These are phyloP conservation scores for Ashinkailepas kermadecensis DNA, from an alignment of 2,888 invertebrate species.

Conservation along the genomic window DNA sequence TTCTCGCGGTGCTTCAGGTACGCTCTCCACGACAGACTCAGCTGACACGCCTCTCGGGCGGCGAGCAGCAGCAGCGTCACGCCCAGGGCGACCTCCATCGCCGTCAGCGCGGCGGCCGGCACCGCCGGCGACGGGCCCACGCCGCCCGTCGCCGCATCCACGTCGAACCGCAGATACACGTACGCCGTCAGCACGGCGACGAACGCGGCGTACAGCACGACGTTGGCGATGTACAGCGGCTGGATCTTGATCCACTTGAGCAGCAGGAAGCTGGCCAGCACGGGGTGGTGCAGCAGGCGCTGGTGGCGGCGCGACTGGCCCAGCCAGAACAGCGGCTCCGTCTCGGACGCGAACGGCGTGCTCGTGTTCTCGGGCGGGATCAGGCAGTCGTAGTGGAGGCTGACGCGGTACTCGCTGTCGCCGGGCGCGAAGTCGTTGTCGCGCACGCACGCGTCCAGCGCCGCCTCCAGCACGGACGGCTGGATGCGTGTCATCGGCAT, in stretches of 20 bases:
- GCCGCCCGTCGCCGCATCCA: background rate
- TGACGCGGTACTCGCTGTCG: slow-evolving; percentile 31
- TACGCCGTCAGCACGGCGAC: slow-evolving; percentile 60
- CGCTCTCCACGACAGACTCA: slow-evolving; percentile 56
- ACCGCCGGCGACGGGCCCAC: background rate
- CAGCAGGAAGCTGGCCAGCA: slow-evolving; percentile 52
- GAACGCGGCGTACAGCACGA: slow-evolving; percentile 61
- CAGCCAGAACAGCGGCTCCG: slow-evolving; percentile 64
- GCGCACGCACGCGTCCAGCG: slow-evolving; percentile 63
- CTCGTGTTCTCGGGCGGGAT: slow-evolving; percentile 2
- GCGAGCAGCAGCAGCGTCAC: slow-evolving; percentile 30
- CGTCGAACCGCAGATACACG: slow-evolving; percentile 43
- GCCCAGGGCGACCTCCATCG: slow-evolving; percentile 25
- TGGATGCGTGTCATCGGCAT: slow-evolving; percentile 65
- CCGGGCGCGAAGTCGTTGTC: slow-evolving; percentile 55
- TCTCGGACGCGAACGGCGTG: slow-evolving; percentile 49
- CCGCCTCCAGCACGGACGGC: slow-evolving; percentile 59
- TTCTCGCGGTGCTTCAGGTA: slow-evolving; percentile 66
- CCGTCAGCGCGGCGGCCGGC: background rate
- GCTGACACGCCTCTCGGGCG: slow-evolving; percentile 59
- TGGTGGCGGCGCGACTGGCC: slow-evolving; percentile 59
- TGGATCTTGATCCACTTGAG: slow-evolving; percentile 73
- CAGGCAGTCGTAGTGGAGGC: slow-evolving; percentile 31
- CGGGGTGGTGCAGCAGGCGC: slow-evolving; percentile 45
- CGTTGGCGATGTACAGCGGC: slow-evolving; percentile 62